Conservation (phyloP, 2,888 invertebrate genomes). For the Atethmia centrago region DNA sequence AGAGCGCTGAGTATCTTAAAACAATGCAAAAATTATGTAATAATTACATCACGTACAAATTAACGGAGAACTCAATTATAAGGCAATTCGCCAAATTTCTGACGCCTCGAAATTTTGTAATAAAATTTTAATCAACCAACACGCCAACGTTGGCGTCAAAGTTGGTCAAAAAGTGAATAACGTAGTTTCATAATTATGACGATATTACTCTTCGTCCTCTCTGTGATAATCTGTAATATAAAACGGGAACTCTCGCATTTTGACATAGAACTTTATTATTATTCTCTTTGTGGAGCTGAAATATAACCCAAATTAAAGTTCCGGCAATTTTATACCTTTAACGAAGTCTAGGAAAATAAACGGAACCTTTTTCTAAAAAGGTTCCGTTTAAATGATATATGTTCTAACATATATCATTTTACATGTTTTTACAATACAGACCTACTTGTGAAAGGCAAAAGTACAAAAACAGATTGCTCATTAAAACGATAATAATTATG, state of each 20-base stretch:
- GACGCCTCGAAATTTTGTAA: slow-evolving; percentile 62
- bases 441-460: neutral
- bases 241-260: slow-evolving; percentile 24
- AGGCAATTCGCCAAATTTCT: slow-evolving; percentile 67
- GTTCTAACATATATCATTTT: neutral
- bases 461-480: slow-evolving; percentile 2
- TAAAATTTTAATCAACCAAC: slow-evolving; percentile 70
- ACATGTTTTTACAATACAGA: neutral
- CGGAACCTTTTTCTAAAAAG: neutral
- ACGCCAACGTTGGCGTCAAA: slow-evolving; percentile 54
- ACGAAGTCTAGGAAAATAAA: neutral
- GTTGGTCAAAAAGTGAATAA: slow-evolving; percentile 46
- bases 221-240: slow-evolving; percentile 26
- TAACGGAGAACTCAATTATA: slow-evolving; percentile 68
- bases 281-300: slow-evolving; percentile 4
- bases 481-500: slow-evolving; percentile 23
- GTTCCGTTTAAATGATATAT: too few relatives aligned
- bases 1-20: slow-evolving; percentile 11
- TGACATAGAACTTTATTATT: neutral
- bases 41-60: slow-evolving; percentile 60
- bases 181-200: slow-evolving; percentile 46
- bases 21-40: slow-evolving; percentile 37
- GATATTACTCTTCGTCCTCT: slow-evolving; percentile 39
- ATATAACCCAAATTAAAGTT: slow-evolving; percentile 8
- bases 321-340: neutral